Conservation (phyloP, 2,113 vertebrate species). For the Rana temporaria region DNA sequence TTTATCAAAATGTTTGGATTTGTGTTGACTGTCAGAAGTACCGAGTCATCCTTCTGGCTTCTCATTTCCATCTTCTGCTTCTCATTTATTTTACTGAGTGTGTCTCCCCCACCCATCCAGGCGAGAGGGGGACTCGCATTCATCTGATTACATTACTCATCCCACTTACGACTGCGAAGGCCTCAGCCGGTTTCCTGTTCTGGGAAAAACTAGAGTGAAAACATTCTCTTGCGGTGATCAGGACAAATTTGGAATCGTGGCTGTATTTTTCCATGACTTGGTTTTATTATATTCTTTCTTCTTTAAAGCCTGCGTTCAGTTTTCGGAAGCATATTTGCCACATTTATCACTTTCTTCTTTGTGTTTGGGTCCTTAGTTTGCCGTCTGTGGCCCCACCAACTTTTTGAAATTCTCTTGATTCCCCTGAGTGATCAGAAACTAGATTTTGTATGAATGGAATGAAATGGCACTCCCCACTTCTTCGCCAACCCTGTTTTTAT, state of each 20-base stretch:
- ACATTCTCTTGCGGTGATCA: conserved; percentile 39
- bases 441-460: too few species aligned
- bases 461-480: too few species aligned
- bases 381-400: too few species aligned
- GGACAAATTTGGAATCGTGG: conserved; percentile 3
- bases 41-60: background rate
- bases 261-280: conserved; percentile 16
- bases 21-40: background rate
- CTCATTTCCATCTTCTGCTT: background rate
- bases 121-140: background rate
- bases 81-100: background rate
- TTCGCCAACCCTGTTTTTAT: too few species aligned
- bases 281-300: too few species aligned
- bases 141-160: conserved; percentile 48
- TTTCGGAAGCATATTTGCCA: too few species aligned
- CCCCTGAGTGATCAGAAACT: too few species aligned
- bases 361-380: too few species aligned
- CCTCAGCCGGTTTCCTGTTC: conserved; percentile 48
- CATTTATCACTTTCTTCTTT: too few species aligned
- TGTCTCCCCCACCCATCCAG: background rate
- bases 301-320: too few species aligned
- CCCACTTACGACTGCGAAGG: conserved; percentile 19
- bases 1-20: background rate
- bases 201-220: conserved; percentile 44
- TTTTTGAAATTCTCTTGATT: too few species aligned